A percentile compares a stretch with the other conserved stretches of the same genome.
These are phyloP conservation scores for Andrena hattorfiana DNA, from an alignment of 2,888 invertebrate species.

Conservation along the genomic window DNA sequence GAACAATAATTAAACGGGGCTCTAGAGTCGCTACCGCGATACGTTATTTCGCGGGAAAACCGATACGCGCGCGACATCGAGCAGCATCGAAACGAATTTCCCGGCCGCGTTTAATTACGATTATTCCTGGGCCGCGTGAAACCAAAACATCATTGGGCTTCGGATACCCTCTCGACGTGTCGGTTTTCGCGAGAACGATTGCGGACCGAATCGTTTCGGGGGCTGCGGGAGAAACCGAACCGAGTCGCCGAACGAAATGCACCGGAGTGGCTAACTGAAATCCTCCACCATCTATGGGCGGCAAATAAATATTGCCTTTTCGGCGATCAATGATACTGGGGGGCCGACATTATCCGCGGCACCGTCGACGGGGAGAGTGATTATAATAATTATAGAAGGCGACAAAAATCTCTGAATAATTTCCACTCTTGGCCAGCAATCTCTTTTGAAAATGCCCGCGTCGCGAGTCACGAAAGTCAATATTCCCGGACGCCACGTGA, in stretches of 20 bases:
- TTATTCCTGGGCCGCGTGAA: constrained; percentile 8
- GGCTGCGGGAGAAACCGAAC: constrained; percentile 7
- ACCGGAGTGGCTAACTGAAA: background rate
- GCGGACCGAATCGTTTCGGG: constrained; percentile 11
- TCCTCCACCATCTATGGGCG: background rate
- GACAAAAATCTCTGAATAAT: constrained; percentile 19
- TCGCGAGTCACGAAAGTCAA: constrained; percentile 39
- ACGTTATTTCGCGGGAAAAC: constrained; percentile 21
- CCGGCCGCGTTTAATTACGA: constrained; percentile 30
- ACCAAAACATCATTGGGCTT: background rate
- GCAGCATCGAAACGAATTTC: constrained; percentile 22
- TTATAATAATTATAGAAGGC: constrained; percentile 11
- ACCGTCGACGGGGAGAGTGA: background rate
- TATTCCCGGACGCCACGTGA: constrained; percentile 47
- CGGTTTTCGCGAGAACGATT: constrained; percentile 22
- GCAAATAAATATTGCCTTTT: background rate
- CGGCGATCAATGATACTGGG: background rate
- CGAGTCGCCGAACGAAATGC: constrained; percentile 1
- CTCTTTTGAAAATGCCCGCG: constrained; percentile 22
- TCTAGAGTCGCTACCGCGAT: background rate
- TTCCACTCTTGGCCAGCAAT: background rate
- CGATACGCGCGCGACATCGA: constrained; percentile 18
- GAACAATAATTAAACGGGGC: constrained; percentile 2
- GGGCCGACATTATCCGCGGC: background rate
- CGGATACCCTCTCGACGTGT: background rate